Evolutionary conservation across 2,797 vertebrate genomes (phyloP), one percentile per base, ranked within the genome.

Genomic region (Crax fasciolata): DNA sequence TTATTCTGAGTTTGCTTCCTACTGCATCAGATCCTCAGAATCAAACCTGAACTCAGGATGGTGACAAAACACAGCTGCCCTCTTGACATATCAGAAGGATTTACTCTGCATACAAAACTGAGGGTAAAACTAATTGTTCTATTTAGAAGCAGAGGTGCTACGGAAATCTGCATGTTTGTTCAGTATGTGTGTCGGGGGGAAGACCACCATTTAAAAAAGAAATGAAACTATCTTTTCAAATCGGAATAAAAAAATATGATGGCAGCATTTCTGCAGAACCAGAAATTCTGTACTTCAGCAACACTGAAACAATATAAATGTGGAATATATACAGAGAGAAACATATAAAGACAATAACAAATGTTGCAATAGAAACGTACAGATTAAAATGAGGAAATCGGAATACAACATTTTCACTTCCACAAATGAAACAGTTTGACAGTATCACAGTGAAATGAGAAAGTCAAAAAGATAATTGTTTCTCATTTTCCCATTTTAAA

Each of bases 401-500:
- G 78, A 92, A 78, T 28, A 10, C 61, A 67, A 54, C 46, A 54
- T 83, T 83, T 87, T 81, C 54, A 72, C 70, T 94, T 90, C 32
- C 54, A 85, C 63, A 75, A 80, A 93, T 61, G 68, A 89, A 94
- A 77, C 32, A 65, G 52, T 77, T 82, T 74, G 54, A 83, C 61
- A 68, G 67, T 67, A 85, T 58, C 30, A 13, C 78, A 74, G 62
- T 14, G 70, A 91, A 89, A 87, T 81, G 24, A 57, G 85, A 80
- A 94, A 91, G 39, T 68, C 32, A 87, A 87, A 19, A 89, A 85
- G 57, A 66, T 73, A 87, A 89, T 85, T 68, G 49, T 89, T 93
- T 92, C 62, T 78, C 62, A 78, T 78, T 92, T 93, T 77, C 65
- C 24, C 38, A 65, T 82, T 95, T 91, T 77, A 83, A 89, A 91